Percentiles rank a stretch among this genome's conserved stretches.
Evolutionary conservation across 2,113 vertebrate genomes (phyloP).

Genomic region (Dicrurus megarhynchus): DNA sequence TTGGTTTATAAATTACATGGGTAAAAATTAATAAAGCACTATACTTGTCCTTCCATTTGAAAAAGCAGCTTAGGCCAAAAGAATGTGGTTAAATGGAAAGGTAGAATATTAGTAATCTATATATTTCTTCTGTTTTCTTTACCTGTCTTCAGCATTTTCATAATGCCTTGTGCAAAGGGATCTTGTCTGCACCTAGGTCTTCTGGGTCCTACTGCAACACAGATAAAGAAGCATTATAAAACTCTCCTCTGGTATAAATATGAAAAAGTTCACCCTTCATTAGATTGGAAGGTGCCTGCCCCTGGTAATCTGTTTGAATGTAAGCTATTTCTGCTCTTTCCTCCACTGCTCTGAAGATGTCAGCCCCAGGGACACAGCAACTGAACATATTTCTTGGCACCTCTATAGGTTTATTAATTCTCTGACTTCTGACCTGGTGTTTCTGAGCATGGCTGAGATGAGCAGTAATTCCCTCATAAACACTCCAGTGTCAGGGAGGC

Average conservation of each 20-base stretch:
- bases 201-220: neutral
- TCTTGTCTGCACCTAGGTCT: neutral
- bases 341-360: neutral
- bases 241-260: neutral
- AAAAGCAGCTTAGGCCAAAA: neutral
- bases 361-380: accelerated
- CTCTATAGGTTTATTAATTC: slow-evolving; percentile 29
- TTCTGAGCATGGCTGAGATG: neutral
- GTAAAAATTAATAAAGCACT: neutral
- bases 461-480: slow-evolving; percentile 32
- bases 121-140: neutral
- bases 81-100: neutral
- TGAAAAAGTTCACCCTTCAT: neutral
- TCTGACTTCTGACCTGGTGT: slow-evolving; percentile 27
- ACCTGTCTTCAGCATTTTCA: neutral
- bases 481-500: neutral
- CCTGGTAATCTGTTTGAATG: neutral
- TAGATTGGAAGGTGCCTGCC: neutral
- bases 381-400: neutral
- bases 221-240: neutral
- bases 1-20: neutral
- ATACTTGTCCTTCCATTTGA: neutral
- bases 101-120: neutral
- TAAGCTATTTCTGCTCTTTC: neutral
- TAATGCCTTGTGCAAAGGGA: neutral